Conservation (phyloP, 2,113 vertebrate species). For the Romanogobio albipinnatus region DNA sequence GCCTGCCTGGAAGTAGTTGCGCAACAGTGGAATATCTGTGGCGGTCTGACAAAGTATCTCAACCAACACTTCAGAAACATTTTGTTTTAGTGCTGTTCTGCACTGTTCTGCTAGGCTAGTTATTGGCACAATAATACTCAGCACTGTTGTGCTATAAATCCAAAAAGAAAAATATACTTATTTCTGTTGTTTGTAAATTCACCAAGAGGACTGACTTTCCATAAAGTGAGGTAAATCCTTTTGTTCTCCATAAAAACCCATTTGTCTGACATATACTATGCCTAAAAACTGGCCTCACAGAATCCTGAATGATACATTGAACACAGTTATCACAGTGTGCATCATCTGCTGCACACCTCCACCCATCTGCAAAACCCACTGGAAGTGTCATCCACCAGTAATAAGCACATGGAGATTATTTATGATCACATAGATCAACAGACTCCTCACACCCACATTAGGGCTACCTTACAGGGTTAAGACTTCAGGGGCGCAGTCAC, state of each 20-base stretch:
- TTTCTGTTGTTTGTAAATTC: neutral
- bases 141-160: neutral
- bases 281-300: neutral
- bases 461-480: neutral
- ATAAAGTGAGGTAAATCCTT: neutral
- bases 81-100: neutral
- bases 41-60: conserved; percentile 22
- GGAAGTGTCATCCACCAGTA: neutral
- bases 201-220: neutral
- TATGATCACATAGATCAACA: conserved; percentile 35
- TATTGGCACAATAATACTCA: neutral
- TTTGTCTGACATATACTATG: neutral
- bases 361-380: neutral
- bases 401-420: neutral
- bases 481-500: neutral
- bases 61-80: neutral
- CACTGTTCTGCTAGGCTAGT: no score
- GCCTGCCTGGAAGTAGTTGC: conserved; percentile 43
- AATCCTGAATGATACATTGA: conserved; percentile 5
- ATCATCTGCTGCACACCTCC: neutral
- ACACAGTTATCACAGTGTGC: conserved; percentile 1
- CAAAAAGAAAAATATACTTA: neutral
- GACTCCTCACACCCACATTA: neutral
- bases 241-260: neutral
- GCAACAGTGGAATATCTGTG: conserved; percentile 59